Percentiles rank a stretch among this genome's conserved stretches.
phyloP scores from a whole-genome alignment of 2,888 invertebrate species.

The Camponotus fellah region DNA sequence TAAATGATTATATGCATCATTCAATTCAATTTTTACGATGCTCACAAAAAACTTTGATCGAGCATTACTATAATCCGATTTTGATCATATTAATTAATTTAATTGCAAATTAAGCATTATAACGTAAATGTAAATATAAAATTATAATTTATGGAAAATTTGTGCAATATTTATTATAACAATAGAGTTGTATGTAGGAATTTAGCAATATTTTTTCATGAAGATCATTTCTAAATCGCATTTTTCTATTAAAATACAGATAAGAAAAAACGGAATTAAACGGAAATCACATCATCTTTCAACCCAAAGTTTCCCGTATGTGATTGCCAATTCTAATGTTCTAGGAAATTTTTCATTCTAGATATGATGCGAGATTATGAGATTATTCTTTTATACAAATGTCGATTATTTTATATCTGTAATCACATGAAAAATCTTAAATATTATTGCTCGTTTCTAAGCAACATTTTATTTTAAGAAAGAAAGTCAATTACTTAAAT shows the following conservation, averaged over 20 bases:
- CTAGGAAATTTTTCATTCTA: constrained; percentile 17
- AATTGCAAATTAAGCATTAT: neutral
- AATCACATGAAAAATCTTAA: neutral
- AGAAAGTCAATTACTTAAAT: constrained; percentile 8
- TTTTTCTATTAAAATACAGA: neutral
- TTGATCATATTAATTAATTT: neutral
- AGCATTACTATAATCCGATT: too few relatives aligned
- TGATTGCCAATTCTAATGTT: constrained; percentile 3
- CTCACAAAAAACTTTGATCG: too few relatives aligned
- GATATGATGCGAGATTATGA: neutral
- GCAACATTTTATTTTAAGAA: neutral
- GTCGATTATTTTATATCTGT: neutral
- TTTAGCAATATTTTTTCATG: too few relatives aligned
- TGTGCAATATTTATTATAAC: neutral
- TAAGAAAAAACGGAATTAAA: constrained; percentile 22
- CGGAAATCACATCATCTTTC: neutral
- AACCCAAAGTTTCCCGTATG: neutral
- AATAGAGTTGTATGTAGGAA: neutral
- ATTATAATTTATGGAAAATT: neutral
- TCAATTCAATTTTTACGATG: too few relatives aligned
- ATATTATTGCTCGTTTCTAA: neutral
- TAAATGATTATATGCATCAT: too few relatives aligned
- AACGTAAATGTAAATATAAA: neutral
- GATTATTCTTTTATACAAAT: neutral
- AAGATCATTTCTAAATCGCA: neutral